Evolutionary conservation across 2,113 vertebrate species (phyloP).

Genomic region (Polypterus senegalus): DNA sequence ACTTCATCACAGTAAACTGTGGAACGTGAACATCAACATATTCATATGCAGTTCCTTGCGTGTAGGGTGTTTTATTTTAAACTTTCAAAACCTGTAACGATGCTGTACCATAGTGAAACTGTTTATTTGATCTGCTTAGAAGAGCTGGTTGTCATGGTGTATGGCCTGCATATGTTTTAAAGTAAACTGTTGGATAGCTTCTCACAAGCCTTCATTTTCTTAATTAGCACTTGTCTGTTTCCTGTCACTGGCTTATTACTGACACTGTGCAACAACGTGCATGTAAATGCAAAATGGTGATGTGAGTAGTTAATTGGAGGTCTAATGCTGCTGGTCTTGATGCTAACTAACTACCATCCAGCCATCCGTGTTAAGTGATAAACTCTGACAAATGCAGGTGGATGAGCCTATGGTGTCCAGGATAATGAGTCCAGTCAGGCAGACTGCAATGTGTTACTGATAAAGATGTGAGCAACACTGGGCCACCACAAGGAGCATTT

Average conservation of each 20-base stretch:
- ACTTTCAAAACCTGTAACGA: background rate
- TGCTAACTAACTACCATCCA: background rate
- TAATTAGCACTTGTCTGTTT: constrained; percentile 4
- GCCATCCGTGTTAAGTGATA: too few relatives aligned
- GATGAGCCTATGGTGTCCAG: too few relatives aligned
- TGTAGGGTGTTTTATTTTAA: background rate
- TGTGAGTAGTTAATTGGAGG: background rate
- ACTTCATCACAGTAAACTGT: background rate
- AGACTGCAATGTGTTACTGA: too few relatives aligned
- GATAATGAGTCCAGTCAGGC: too few relatives aligned
- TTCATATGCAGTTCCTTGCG: background rate
- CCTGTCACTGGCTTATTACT: background rate
- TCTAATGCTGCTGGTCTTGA: background rate
- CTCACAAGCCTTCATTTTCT: background rate
- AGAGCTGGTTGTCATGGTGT: background rate
- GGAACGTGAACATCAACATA: background rate
- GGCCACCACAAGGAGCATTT: too few relatives aligned
- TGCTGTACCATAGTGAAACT: background rate
- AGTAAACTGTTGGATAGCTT: background rate
- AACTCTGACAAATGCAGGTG: too few relatives aligned
- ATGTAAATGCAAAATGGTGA: background rate
- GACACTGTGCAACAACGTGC: background rate
- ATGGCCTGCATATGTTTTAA: background rate
- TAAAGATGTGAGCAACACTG: too few relatives aligned
- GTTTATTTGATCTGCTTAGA: background rate